Evolutionary conservation across 2,797 vertebrate genomes (phyloP).

Genomic region (Diglossa cyanea): DNA sequence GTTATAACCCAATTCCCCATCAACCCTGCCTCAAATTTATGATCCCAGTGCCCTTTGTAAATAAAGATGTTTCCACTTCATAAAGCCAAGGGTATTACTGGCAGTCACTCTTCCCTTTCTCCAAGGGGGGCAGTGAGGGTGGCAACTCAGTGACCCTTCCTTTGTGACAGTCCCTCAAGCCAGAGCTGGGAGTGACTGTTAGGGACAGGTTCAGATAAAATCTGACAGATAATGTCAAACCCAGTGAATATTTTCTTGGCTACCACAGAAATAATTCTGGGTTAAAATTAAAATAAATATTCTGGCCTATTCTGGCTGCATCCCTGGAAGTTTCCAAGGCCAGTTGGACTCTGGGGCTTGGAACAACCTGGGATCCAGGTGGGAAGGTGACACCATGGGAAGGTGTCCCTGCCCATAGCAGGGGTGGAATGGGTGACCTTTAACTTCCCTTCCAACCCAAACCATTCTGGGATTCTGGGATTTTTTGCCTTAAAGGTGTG

Average conservation of each 20-base stretch:
- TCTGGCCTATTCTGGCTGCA: neutral
- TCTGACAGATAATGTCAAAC: neutral
- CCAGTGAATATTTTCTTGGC: neutral
- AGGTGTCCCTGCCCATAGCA: neutral
- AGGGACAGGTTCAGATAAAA: neutral
- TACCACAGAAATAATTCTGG: neutral
- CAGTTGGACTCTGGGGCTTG: accelerated
- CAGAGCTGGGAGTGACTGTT: accelerated
- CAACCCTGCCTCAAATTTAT: constrained; percentile 22
- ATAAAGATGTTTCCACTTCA: constrained; percentile 42
- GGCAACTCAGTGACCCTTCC: neutral
- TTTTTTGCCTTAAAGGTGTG: neutral
- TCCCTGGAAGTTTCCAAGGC: neutral
- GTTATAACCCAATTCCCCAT: neutral
- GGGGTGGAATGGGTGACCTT: neutral
- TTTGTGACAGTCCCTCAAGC: neutral
- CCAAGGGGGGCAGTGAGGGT: neutral
- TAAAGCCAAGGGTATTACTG: neutral
- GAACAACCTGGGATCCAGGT: neutral
- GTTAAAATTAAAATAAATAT: neutral
- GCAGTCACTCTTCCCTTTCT: neutral
- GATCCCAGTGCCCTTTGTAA: neutral
- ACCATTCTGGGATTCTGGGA: neutral
- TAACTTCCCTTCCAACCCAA: neutral
- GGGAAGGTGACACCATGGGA: neutral